Conservation (phyloP, 2,888 invertebrate species). For the Tanypteryx hageni region DNA sequence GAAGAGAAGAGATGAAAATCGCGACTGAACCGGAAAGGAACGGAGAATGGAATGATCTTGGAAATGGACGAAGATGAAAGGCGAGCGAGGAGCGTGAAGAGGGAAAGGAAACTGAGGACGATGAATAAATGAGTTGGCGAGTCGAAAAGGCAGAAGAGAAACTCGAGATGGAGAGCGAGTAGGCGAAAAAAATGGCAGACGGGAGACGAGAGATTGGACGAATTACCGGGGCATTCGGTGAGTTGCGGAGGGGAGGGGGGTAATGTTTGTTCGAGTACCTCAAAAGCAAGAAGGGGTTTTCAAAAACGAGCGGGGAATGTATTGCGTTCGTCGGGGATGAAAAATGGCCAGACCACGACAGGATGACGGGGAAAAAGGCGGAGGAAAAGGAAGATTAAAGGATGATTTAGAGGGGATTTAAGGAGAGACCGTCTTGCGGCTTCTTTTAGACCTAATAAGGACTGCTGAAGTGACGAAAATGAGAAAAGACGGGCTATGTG, state of each 20-base stretch:
- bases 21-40: neutral
- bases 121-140: neutral
- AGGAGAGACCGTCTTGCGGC: neutral
- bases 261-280: neutral
- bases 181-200: neutral
- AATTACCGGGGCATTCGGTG: neutral
- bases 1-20: neutral
- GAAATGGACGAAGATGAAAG: neutral
- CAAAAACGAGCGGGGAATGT: neutral
- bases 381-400: neutral
- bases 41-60: neutral
- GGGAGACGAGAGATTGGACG: neutral
- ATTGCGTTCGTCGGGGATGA: neutral
- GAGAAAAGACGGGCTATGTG: no score
- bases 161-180: neutral
- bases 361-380: neutral
- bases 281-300: neutral
- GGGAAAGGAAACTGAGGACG: neutral
- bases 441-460: neutral
- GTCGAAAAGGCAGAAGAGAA: neutral
- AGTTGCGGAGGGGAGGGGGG: no score
- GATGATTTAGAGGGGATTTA: conserved; percentile 13
- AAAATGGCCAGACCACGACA: neutral
- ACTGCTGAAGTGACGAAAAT: neutral
- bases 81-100: neutral